phyloP scores from a whole-genome alignment of 2,113 vertebrate genomes.

The Chunga burmeisteri region DNA sequence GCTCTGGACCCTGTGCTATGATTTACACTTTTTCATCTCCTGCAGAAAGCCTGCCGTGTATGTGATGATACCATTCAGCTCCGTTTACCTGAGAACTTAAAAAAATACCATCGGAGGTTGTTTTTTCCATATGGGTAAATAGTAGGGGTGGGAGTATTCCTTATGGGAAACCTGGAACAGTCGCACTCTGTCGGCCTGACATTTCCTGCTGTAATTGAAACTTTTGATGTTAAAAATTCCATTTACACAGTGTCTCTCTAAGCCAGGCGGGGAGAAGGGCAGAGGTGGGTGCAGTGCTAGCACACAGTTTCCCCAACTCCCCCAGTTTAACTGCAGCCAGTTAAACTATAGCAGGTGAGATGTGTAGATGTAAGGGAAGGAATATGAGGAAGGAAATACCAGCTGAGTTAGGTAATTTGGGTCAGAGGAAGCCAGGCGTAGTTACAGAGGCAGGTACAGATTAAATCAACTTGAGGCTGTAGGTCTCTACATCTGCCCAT shows the following conservation, averaged over 20 bases:
- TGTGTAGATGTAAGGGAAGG: constrained; percentile 35
- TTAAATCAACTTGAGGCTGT: background rate
- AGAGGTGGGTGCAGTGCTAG: background rate
- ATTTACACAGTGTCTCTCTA: constrained; percentile 45
- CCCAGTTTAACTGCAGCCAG: background rate
- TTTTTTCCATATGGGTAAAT: constrained; percentile 55
- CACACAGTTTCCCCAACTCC: background rate
- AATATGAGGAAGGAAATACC: constrained; percentile 69
- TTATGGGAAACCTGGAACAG: constrained; percentile 54
- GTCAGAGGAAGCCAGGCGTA: constrained; percentile 41
- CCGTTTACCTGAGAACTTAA: constrained; percentile 51
- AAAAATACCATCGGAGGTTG: constrained; percentile 15
- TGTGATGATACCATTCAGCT: constrained; percentile 60
- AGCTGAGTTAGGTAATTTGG: constrained; percentile 62
- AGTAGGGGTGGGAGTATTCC: constrained; percentile 50
- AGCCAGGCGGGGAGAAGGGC: background rate
- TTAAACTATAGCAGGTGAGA: constrained; percentile 54
- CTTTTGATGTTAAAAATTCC: constrained; percentile 53
- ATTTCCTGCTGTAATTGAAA: constrained; percentile 62
- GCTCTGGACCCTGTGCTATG: background rate
- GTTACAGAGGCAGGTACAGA: constrained; percentile 51
- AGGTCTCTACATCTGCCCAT: background rate
- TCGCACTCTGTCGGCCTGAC: constrained; percentile 56
- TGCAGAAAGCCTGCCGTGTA: constrained; percentile 24
- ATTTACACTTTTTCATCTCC: constrained; percentile 47